Percentiles rank a stretch among this genome's conserved stretches.
These are phyloP conservation scores for Drosophila neocordata DNA, from an alignment of 1,140 invertebrate genomes.

Conservation along the genomic window DNA sequence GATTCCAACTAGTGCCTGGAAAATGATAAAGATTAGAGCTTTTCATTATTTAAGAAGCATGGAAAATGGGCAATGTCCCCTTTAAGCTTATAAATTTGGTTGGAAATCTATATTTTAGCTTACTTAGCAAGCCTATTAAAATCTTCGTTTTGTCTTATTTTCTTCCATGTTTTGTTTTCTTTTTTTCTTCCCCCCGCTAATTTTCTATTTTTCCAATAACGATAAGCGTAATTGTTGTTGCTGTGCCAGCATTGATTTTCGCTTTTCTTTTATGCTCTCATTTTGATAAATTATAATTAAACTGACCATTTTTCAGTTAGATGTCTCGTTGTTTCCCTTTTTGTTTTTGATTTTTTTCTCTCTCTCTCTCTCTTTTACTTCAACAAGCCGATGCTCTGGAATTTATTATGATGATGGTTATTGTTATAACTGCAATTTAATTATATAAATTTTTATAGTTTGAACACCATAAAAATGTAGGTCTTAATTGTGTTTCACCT, in stretches of 20 bases:
- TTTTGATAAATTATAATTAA: constrained; percentile 54
- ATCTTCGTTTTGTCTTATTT: background rate
- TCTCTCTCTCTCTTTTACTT: background rate
- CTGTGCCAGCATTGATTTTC: constrained; percentile 52
- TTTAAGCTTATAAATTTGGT: too few relatives aligned
- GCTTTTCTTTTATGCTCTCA: constrained; percentile 62
- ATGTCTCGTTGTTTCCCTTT: constrained; percentile 32
- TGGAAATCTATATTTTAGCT: too few relatives aligned
- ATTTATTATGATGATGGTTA: constrained; percentile 24
- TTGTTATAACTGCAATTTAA: constrained; percentile 76
- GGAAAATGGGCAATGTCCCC: too few relatives aligned
- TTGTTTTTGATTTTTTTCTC: constrained; percentile 27
- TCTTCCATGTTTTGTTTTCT: constrained; percentile 17
- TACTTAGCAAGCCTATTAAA: background rate
- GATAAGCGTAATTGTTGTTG: constrained; percentile 47
- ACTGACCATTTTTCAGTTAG: constrained; percentile 28
- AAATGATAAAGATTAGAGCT: too few relatives aligned
- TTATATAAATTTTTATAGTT: constrained; percentile 81
- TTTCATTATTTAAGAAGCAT: too few relatives aligned
- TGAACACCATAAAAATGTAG: constrained; percentile 77
- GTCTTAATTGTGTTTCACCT: constrained; percentile 72
- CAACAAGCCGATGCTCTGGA: background rate
- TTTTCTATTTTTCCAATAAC: constrained; percentile 44
- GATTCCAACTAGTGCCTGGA: too few relatives aligned
- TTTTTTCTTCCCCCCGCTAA: constrained; percentile 30